Conservation (phyloP, 2,888 invertebrate genomes). For the Clunio marinus region DNA sequence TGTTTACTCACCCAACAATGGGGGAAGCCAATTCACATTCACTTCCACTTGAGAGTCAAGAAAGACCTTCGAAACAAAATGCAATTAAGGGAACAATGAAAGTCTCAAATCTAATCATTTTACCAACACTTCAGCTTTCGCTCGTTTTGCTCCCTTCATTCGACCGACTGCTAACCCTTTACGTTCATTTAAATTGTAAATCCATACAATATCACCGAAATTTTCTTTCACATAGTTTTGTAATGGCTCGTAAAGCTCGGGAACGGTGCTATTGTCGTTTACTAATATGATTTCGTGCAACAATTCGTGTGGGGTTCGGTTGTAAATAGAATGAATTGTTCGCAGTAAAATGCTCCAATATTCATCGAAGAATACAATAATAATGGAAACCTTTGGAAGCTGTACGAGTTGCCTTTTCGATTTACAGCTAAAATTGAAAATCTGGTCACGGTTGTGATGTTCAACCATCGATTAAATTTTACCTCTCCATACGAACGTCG, state of each 20-base stretch:
- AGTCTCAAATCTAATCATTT: background rate
- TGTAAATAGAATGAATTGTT: conserved; percentile 35
- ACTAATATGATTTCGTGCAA: conserved; percentile 51
- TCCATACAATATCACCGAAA: conserved; percentile 56
- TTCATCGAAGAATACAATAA: conserved; percentile 26
- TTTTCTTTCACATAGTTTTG: conserved; percentile 48
- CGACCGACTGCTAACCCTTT: conserved; percentile 87
- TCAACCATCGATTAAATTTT: too few relatives aligned
- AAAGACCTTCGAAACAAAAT: conserved; percentile 52
- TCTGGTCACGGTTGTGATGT: background rate
- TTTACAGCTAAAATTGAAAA: conserved; percentile 14
- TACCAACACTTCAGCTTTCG: conserved; percentile 78
- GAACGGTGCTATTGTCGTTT: conserved; percentile 53
- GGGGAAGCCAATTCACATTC: conserved; percentile 65
- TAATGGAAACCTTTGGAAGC: conserved; percentile 20
- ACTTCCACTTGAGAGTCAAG: conserved; percentile 94
- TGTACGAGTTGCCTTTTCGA: background rate
- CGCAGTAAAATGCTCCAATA: conserved; percentile 23
- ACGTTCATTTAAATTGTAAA: conserved; percentile 72
- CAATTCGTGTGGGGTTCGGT: conserved; percentile 29
- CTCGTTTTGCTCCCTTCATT: conserved; percentile 77
- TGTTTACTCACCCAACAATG: conserved; percentile 51
- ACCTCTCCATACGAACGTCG: conserved; percentile 12
- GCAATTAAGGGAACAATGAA: background rate
- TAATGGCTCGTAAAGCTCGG: conserved; percentile 51